Conservation (phyloP, 1,140 invertebrate species). For the Ips typographus region DNA sequence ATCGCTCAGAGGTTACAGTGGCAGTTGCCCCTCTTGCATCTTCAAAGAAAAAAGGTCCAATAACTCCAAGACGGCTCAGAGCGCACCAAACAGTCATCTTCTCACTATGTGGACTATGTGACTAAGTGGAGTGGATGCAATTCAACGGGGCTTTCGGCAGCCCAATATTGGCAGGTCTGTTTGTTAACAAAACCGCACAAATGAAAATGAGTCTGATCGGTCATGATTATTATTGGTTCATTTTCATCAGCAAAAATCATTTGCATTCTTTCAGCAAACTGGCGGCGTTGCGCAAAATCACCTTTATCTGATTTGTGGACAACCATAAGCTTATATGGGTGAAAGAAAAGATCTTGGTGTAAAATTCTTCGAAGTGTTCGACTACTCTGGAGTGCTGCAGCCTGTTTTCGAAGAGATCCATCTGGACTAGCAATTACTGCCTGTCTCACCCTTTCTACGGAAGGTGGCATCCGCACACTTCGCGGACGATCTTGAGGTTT, state of each 20-base stretch:
- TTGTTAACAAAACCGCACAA: slow-evolving; percentile 2
- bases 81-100: too few species aligned
- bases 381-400: neutral
- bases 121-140: too few species aligned
- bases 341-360: neutral
- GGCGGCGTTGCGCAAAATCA: neutral
- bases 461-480: neutral
- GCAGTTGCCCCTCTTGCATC: too few species aligned
- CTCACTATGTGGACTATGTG: too few species aligned
- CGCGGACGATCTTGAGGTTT: neutral
- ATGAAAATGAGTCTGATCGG: slow-evolving; percentile 2
- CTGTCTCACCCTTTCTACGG: too few species aligned
- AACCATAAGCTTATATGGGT: too few species aligned
- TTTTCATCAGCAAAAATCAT: too few species aligned
- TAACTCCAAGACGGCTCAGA: too few species aligned
- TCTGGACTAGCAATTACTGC: too few species aligned
- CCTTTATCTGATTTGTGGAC: neutral
- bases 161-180: neutral
- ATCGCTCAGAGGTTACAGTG: too few species aligned
- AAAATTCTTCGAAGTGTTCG: neutral
- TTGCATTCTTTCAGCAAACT: slow-evolving; percentile 1
- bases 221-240: neutral
- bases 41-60: too few species aligned
- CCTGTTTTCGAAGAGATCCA: too few species aligned
- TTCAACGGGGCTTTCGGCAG: neutral